Percentiles rank a stretch among this genome's conserved stretches.
phyloP scores from a whole-genome alignment of 2,797 vertebrate species.

The Tenualosa thibaudeaui region DNA sequence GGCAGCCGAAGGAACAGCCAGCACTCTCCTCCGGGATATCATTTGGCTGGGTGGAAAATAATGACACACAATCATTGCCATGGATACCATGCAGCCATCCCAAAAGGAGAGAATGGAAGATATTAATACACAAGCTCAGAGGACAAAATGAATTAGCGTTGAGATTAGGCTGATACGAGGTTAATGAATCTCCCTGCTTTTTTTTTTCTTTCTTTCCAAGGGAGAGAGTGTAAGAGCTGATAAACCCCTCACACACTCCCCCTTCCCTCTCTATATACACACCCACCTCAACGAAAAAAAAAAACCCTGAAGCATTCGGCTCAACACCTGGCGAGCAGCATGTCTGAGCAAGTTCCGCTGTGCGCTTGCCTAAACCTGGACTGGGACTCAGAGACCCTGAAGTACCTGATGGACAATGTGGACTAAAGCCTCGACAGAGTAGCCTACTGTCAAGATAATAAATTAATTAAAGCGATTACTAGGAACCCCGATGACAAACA shows the following conservation, averaged over 20 bases:
- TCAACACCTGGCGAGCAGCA: conserved; percentile 40
- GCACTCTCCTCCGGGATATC: conserved; percentile 70
- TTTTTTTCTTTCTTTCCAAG: conserved; percentile 13
- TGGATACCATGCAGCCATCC: conserved; percentile 61
- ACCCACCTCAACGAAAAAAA: conserved; percentile 7
- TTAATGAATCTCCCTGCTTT: conserved; percentile 70
- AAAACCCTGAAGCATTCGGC: conserved; percentile 30
- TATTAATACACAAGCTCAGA: conserved; percentile 71
- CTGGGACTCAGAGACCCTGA: neutral
- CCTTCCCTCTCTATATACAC: neutral
- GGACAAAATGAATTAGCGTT: conserved; percentile 74
- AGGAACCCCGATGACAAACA: conserved; percentile 38
- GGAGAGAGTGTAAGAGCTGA: conserved; percentile 28
- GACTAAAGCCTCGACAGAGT: neutral
- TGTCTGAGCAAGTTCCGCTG: conserved; percentile 32
- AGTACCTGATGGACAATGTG: conserved; percentile 8
- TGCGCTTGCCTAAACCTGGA: neutral
- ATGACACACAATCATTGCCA: conserved; percentile 77
- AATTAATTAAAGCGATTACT: conserved; percentile 36
- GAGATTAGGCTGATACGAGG: conserved; percentile 71
- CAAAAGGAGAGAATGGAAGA: conserved; percentile 53
- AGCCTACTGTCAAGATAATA: conserved; percentile 32
- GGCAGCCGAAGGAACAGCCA: conserved; percentile 58
- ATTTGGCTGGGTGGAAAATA: conserved; percentile 76
- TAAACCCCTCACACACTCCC: conserved; percentile 26